Percentiles rank a stretch among this genome's conserved stretches.
Evolutionary conservation across 2,797 vertebrate genomes (phyloP).

Genomic region (Heterohyrax brucei): DNA sequence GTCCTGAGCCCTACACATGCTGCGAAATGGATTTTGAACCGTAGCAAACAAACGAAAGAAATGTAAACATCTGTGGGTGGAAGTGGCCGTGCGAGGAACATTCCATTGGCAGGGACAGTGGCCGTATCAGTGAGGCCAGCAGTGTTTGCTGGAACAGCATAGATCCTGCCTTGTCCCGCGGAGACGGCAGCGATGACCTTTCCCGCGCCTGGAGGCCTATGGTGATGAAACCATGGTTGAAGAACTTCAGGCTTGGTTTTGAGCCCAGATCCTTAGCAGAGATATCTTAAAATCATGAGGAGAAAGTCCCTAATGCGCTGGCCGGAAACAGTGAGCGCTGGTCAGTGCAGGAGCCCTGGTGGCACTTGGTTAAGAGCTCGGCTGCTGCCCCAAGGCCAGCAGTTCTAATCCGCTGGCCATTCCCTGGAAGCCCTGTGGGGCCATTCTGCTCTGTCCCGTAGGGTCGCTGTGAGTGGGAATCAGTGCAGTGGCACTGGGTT

Average conservation of each 20-base stretch:
- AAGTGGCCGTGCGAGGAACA: slow-evolving; percentile 32
- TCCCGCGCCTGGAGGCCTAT: background rate
- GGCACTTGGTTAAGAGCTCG: too few species aligned
- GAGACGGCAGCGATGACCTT: background rate
- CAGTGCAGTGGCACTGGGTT: background rate
- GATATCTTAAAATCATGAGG: background rate
- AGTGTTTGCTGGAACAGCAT: background rate
- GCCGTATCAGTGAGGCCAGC: background rate
- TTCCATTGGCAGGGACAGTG: background rate
- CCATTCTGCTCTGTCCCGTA: background rate
- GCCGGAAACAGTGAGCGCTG: background rate
- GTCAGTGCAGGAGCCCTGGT: background rate
- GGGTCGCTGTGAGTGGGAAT: background rate
- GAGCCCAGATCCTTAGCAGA: background rate
- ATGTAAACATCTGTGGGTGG: slow-evolving; percentile 67
- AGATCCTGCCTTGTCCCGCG: background rate
- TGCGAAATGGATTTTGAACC: slow-evolving; percentile 78
- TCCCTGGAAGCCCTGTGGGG: too few species aligned
- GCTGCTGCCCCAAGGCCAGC: too few species aligned
- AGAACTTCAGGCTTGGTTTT: slow-evolving; percentile 36
- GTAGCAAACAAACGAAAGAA: slow-evolving; percentile 65
- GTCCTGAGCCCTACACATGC: slow-evolving; percentile 42
- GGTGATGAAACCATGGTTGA: background rate
- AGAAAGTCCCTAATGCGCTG: background rate
- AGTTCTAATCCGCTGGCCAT: background rate